Evolutionary conservation across 2,888 invertebrate genomes (phyloP), one percentile per base, ranked within the genome.

Genomic region (Tenthredo amoena): DNA sequence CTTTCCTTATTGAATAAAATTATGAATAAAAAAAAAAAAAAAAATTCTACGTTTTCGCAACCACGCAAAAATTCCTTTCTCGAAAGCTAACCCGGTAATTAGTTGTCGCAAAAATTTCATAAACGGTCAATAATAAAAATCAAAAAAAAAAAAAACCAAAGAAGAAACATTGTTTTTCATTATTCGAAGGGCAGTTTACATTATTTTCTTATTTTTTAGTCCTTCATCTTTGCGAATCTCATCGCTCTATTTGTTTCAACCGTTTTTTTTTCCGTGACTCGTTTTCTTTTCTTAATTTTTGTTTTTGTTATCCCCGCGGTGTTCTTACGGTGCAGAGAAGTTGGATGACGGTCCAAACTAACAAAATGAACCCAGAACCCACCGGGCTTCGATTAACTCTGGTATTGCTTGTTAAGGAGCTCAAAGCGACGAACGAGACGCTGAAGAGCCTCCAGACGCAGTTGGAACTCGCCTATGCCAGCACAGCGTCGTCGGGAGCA

Each of bases 341-440:
- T 40, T 37, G 31, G 34, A 26, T 40, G 7, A 74, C 72, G 72
- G 40, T 74, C 21, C 18, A 43, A 47, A 34, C 18, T 50, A 81
- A 68, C 15, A 83, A 15, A 47, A 47, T 55, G 62, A 83, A 83
- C 68, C 81, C 81, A 81, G 81, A 81, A 83, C 83, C 83, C 83
- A 83, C 83, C 83, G 83, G 83, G 83, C 83, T 83, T 83, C 88
- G 89, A 90, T 90, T 91, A 91, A 91, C 91, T 89, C 90, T 89
- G 89, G 88, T 92, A 90, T 93, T 93, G 91, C 92, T 92, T 93
- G 91, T 93, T 95, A 96, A 97, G 97, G 97, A 97, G 96, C 96
- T 97, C 95, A 96, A 96, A 95, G 96, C 96, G 94, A 96, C 97
- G 95, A 96, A 97, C 95, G 97, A 97, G 96, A 96, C 96, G 93